Percentiles rank a stretch among this genome's conserved stretches.
These are phyloP conservation scores for Chymomyza costata DNA, from an alignment of 1,140 invertebrate genomes.

Conservation along the genomic window DNA sequence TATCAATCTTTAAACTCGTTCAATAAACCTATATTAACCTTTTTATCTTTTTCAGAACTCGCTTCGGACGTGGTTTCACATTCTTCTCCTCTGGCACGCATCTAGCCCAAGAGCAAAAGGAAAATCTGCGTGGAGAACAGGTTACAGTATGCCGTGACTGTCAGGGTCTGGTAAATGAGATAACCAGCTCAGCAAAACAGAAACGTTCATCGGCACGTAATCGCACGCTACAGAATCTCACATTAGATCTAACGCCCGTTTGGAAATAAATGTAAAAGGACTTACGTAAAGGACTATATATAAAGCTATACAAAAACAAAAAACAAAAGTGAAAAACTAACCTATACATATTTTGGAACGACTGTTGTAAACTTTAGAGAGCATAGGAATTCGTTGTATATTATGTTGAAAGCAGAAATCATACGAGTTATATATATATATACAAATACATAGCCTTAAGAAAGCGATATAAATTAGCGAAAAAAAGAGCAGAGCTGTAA, in stretches of 20 bases:
- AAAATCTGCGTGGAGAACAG: slow-evolving; percentile 84
- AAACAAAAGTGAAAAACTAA: slow-evolving; percentile 6
- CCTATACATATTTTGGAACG: slow-evolving; percentile 37
- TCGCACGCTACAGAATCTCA: slow-evolving; percentile 86
- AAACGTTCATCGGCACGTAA: slow-evolving; percentile 86
- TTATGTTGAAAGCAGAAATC: not conserved
- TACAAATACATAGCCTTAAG: not conserved
- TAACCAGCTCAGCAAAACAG: slow-evolving; percentile 89
- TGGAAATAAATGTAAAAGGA: slow-evolving; percentile 80
- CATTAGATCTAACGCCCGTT: slow-evolving; percentile 86
- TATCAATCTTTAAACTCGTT: too few species aligned
- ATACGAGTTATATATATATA: slow-evolving; percentile 1
- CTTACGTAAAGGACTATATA: too few species aligned
- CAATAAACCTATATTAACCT: not conserved
- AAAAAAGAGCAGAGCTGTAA: slow-evolving; percentile 2
- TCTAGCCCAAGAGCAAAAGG: slow-evolving; percentile 74
- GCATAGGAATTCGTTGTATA: not conserved
- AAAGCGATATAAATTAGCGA: not conserved
- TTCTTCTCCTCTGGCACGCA: slow-evolving; percentile 75
- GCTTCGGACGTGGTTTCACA: slow-evolving; percentile 76
- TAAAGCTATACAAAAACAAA: too few species aligned
- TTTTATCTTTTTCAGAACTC: slow-evolving; percentile 51
- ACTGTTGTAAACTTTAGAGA: slow-evolving; percentile 48
- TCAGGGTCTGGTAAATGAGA: slow-evolving; percentile 94
- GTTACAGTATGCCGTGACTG: slow-evolving; percentile 96